These are phyloP conservation scores for Gerris buenoi DNA, from an alignment of 1,140 invertebrate genomes.

Conservation along the genomic window DNA sequence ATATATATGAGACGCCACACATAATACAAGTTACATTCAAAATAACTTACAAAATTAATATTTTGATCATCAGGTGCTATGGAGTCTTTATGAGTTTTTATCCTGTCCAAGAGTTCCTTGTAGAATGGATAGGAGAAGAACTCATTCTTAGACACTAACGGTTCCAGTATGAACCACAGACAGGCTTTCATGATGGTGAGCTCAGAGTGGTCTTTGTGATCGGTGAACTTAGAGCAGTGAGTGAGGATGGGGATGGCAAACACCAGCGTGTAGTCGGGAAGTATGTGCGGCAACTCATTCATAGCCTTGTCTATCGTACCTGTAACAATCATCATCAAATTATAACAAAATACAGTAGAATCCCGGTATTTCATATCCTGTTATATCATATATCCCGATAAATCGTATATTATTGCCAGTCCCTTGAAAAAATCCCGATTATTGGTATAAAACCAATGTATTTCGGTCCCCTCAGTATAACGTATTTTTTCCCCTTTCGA, in stretches of 20 bases:
- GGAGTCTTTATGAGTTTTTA: conserved; percentile 83
- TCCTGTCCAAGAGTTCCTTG: conserved; percentile 78
- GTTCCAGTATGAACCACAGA: conserved; percentile 85
- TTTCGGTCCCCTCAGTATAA: no score
- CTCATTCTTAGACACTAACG: conserved; percentile 80
- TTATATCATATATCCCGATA: no score
- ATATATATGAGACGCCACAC: no score
- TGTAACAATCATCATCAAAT: no score
- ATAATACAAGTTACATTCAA: no score
- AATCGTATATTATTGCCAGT: no score
- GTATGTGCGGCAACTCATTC: conserved; percentile 62
- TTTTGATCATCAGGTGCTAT: conserved; percentile 63
- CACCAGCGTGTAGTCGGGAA: conserved; percentile 91
- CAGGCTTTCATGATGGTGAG: conserved; percentile 66
- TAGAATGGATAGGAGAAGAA: conserved; percentile 93
- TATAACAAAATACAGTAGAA: no score
- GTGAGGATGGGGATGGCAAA: conserved; percentile 86
- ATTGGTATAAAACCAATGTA: no score
- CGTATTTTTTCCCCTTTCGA: no score
- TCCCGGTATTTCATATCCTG: no score
- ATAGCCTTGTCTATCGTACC: conserved; percentile 44
- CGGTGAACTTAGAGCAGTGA: conserved; percentile 71
- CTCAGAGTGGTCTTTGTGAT: conserved; percentile 55
- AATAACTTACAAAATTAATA: conserved; percentile 50
- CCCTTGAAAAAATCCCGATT: no score